Evolutionary conservation across 2,797 vertebrate genomes (phyloP), one percentile per base, ranked within the genome.

Genomic region (Streptopelia turtur): DNA sequence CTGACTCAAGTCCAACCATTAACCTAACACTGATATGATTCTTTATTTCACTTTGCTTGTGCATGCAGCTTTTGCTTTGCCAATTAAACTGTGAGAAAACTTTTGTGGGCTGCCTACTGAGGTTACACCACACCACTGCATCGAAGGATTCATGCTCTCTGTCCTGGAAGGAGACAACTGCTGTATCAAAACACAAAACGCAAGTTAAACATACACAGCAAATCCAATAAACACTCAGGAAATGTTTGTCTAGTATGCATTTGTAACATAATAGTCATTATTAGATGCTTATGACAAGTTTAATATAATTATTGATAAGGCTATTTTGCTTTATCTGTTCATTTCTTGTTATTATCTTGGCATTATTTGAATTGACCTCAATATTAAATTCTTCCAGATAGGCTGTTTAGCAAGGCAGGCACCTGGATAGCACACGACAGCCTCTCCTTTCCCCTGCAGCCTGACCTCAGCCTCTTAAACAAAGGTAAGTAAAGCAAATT

Each of bases 401-500:
- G 74, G 56, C 16, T 50, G 13, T 9, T 33, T 43, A 92, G 70
- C 37, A 37, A 30, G 25, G 15, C 31, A 59, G 25, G 21, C 52
- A 45, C 68, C 56, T 23, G 55, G 47, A 33, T 9, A 14, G 16
- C 33, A 17, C 3, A 4, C 35, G n/a, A 37, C 56, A 63, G 50
- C 57, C 75, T 30, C 25, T 27, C 56, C 30, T 23, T 61, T 59
- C 70, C 28, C 39, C 65, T 55, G 50, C 47, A 93, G 68, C n/a
- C 24, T 0, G 3, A 66, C 60, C 21, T 74, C 47, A 6, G 3
- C 23, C 60, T 77, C 63, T 13, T 61, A 63, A 66, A 71, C 33
- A 80, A 71, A 86, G 79, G 89, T 94, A 83, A 96, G 69, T 30
- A 74, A 57, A 89, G 20, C 69, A 78, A 91, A 80, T 89, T 30